These are phyloP conservation scores for Hippocampus guttulatus DNA, from an alignment of 2,113 vertebrate genomes.

Conservation along the genomic window DNA sequence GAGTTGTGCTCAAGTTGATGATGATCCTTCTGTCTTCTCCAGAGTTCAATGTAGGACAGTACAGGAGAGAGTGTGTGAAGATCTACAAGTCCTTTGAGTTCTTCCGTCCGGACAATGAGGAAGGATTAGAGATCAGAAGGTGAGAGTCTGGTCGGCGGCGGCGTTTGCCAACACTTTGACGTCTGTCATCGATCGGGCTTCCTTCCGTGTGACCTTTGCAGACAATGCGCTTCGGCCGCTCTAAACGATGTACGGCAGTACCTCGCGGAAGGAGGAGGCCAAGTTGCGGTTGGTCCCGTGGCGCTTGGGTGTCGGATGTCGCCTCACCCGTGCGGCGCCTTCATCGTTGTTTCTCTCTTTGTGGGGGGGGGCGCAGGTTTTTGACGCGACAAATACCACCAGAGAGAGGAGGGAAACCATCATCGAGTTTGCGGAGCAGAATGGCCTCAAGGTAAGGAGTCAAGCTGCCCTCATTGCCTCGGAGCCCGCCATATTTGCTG, in stretches of 20 bases:
- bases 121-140: constrained; percentile 91
- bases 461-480: not conserved
- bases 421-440: constrained; percentile 89
- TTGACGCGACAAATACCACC: constrained; percentile 98
- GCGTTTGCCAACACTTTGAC: not conserved
- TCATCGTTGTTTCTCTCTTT: not conserved
- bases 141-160: constrained; percentile 57
- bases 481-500: too few relatives aligned
- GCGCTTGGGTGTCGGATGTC: not conserved
- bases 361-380: constrained; percentile 75
- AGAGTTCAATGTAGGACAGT: constrained; percentile 99
- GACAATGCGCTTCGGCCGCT: constrained; percentile 89
- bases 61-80: constrained; percentile 88
- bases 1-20: not conserved
- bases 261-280: constrained; percentile 87
- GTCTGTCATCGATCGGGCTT: not conserved
- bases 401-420: constrained; percentile 91
- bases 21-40: not conserved
- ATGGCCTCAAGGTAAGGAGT: constrained; percentile 87
- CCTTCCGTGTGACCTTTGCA: constrained; percentile 42
- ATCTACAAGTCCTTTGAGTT: constrained; percentile 97
- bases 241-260: constrained; percentile 87
- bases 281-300: constrained; percentile 86
- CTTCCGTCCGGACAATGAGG: constrained; percentile 95
- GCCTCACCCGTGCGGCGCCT: not conserved